Evolutionary conservation across 1,140 invertebrate genomes (phyloP).

Genomic region (Drosophila santomea): DNA sequence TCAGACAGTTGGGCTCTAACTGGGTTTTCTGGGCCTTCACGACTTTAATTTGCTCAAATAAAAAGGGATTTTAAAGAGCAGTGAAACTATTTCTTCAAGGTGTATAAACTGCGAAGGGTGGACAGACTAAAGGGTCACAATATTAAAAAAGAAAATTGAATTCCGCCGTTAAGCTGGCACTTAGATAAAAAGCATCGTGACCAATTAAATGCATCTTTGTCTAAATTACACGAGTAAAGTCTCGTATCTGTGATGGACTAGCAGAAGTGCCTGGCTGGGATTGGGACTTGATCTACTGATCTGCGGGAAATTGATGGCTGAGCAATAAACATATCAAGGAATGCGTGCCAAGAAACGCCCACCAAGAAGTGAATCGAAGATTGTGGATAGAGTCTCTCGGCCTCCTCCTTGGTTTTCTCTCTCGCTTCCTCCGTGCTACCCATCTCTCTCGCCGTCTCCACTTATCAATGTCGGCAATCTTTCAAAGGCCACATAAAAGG

Average conservation of each 20-base stretch:
- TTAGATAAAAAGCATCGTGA: not conserved
- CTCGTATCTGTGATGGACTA: conserved; percentile 31
- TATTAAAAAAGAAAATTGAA: not conserved
- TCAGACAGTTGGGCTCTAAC: conserved; percentile 6
- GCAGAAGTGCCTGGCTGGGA: conserved; percentile 7
- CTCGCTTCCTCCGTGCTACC: conserved; percentile 4
- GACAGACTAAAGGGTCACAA: no score
- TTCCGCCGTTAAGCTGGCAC: not conserved
- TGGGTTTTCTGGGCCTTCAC: not conserved
- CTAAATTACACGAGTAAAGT: conserved; percentile 15
- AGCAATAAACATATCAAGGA: conserved; percentile 69
- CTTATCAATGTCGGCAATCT: conserved; percentile 76
- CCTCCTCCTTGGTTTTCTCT: not conserved
- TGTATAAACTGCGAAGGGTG: not conserved
- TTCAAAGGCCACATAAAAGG: conserved; percentile 52
- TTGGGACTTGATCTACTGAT: conserved; percentile 29
- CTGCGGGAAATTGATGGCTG: not conserved
- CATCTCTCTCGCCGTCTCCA: conserved; percentile 18
- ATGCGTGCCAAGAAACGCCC: conserved; percentile 51
- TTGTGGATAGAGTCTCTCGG: conserved; percentile 1
- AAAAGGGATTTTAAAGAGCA: not conserved
- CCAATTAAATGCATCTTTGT: conserved; percentile 31
- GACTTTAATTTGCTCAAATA: not conserved
- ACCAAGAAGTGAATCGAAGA: conserved; percentile 21
- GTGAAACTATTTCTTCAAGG: not conserved